Percentiles rank a stretch among this genome's conserved stretches.
These are phyloP conservation scores for Canis aureus DNA, from an alignment of 2,113 vertebrate genomes.

Conservation along the genomic window DNA sequence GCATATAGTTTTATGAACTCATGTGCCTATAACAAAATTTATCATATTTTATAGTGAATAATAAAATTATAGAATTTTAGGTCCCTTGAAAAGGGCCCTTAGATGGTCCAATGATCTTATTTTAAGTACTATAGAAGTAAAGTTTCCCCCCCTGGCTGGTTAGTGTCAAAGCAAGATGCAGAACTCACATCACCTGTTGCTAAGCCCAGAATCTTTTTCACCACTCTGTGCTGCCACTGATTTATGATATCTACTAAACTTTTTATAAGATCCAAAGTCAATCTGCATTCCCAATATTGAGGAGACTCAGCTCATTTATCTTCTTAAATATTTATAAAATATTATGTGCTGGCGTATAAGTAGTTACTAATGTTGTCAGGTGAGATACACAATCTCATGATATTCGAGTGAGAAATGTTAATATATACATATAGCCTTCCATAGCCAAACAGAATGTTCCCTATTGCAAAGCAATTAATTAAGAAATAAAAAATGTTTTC, in stretches of 20 bases:
- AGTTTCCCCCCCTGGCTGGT: not conserved
- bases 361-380: not conserved
- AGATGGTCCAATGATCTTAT: not conserved
- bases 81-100: not conserved
- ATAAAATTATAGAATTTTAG: not conserved
- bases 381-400: not conserved
- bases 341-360: not conserved
- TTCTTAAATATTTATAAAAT: slow-evolving; percentile 60
- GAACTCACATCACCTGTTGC: rapidly evolving
- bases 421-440: not conserved
- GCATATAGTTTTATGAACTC: not conserved
- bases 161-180: not conserved
- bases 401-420: not conserved
- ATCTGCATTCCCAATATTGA: not conserved
- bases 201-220: not conserved
- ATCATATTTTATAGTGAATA: not conserved
- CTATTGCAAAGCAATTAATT: not conserved
- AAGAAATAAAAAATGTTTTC: not conserved
- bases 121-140: not conserved
- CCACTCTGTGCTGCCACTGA: not conserved
- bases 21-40: not conserved
- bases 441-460: not conserved
- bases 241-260: not conserved
- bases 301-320: slow-evolving; percentile 15
- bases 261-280: not conserved